These are phyloP conservation scores for Brachyptera risi DNA, from an alignment of 2,888 invertebrate genomes.

Conservation along the genomic window DNA sequence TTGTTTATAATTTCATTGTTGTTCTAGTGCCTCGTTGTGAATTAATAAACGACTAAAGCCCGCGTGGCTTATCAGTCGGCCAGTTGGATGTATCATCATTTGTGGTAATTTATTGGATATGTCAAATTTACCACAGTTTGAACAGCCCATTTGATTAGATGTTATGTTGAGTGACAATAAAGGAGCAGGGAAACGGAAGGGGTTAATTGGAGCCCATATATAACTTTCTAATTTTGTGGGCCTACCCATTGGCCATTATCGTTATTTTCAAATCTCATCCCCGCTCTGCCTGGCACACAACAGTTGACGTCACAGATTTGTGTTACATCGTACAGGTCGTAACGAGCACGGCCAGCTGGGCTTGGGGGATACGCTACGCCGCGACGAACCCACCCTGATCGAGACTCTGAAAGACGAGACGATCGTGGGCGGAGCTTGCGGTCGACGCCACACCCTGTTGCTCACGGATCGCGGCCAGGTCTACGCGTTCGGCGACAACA, in stretches of 20 bases:
- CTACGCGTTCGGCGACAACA: slow-evolving; percentile 88
- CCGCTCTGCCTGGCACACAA: neutral
- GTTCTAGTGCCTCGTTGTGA: too few relatives aligned
- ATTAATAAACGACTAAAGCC: too few relatives aligned
- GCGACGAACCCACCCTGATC: slow-evolving; percentile 72
- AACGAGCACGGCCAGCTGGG: slow-evolving; percentile 85
- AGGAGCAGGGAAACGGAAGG: too few relatives aligned
- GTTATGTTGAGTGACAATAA: too few relatives aligned
- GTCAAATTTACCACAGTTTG: too few relatives aligned
- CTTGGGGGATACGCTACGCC: slow-evolving; percentile 67
- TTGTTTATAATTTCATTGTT: too few relatives aligned
- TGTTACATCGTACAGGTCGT: slow-evolving; percentile 50
- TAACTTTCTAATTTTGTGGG: too few relatives aligned
- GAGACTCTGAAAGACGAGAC: slow-evolving; percentile 70
- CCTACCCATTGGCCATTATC: neutral
- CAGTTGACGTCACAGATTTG: neutral
- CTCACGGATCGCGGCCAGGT: slow-evolving; percentile 83
- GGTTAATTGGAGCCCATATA: too few relatives aligned
- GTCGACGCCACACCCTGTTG: slow-evolving; percentile 83
- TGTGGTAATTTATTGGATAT: too few relatives aligned
- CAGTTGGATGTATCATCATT: too few relatives aligned
- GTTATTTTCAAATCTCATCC: neutral
- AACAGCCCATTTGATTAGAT: too few relatives aligned
- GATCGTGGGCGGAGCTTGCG: slow-evolving; percentile 82
- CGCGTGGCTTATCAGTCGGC: too few relatives aligned